A percentile compares a stretch with the other conserved stretches of the same genome.
Evolutionary conservation across 2,113 vertebrate species (phyloP).

Genomic region (Alethe diademata): DNA sequence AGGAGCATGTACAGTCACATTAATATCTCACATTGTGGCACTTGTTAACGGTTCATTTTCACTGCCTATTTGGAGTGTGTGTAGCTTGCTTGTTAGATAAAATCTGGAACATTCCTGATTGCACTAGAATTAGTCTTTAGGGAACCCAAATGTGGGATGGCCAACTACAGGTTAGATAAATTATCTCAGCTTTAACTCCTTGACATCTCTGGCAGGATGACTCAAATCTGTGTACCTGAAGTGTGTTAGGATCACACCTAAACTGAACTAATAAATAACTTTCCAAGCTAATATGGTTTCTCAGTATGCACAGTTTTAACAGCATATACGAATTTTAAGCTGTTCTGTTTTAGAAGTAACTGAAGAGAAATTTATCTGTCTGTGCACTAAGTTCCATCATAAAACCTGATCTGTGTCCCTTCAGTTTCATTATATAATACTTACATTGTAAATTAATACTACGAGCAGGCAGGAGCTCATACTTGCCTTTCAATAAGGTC

Average conservation of each 20-base stretch:
- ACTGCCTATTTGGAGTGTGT: background rate
- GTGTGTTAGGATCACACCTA: background rate
- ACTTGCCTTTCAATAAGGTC: background rate
- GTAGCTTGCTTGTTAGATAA: background rate
- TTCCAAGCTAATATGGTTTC: background rate
- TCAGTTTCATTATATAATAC: background rate
- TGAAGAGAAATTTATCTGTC: background rate
- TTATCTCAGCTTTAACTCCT: background rate
- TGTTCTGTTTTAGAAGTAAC: background rate
- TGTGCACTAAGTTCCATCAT: background rate
- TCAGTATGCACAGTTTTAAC: background rate
- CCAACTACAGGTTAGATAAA: background rate
- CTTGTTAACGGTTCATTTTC: background rate
- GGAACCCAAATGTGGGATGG: background rate
- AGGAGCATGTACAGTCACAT: background rate
- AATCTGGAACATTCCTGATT: background rate
- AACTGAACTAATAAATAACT: background rate
- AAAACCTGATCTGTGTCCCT: background rate
- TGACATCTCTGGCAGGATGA: background rate
- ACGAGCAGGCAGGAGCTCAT: background rate
- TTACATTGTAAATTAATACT: background rate
- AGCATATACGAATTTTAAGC: background rate
- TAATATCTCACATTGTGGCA: background rate
- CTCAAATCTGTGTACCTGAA: background rate
- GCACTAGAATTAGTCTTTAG: background rate